phyloP scores from a whole-genome alignment of 2,113 vertebrate genomes.

The Hydrochoerus hydrochaeris region DNA sequence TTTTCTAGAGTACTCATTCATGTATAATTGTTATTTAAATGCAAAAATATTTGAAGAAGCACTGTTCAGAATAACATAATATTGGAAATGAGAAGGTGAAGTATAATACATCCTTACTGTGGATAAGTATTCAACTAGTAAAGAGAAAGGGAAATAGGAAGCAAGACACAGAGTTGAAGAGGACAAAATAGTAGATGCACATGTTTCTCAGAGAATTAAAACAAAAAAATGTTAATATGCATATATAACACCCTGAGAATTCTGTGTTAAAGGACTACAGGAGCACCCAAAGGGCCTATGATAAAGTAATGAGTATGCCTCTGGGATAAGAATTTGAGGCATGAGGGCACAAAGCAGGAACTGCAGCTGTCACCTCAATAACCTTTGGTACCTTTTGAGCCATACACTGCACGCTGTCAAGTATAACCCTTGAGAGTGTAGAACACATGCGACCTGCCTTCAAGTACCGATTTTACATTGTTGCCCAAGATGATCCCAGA shows the following conservation, averaged over 20 bases:
- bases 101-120: background rate
- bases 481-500: background rate
- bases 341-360: background rate
- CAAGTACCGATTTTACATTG: background rate
- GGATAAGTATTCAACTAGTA: background rate
- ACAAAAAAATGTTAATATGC: background rate
- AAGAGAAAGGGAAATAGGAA: background rate
- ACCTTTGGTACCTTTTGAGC: background rate
- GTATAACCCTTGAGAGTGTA: background rate
- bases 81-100: background rate
- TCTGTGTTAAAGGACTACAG: background rate
- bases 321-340: background rate
- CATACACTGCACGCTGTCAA: background rate
- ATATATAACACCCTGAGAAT: background rate
- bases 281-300: background rate
- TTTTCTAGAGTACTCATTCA: background rate
- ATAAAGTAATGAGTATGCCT: background rate
- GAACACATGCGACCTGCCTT: background rate
- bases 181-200: background rate
- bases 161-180: background rate
- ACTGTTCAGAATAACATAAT: background rate
- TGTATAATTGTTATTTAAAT: background rate
- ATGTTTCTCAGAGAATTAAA: background rate
- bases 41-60: background rate
- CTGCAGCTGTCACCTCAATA: too few relatives aligned